phyloP scores from a whole-genome alignment of 2,113 vertebrate genomes.

The Xiphophorus hellerii region DNA sequence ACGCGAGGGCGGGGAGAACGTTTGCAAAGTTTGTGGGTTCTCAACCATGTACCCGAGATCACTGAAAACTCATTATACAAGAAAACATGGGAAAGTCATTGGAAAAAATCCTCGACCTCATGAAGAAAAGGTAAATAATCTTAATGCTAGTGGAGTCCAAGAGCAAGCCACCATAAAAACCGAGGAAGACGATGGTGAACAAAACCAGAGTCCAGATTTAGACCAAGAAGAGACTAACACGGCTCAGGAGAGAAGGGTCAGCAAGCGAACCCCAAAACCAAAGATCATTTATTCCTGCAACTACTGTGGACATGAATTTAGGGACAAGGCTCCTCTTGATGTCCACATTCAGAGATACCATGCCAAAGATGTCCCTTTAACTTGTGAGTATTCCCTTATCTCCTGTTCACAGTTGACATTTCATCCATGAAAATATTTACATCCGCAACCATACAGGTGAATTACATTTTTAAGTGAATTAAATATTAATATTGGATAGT shows the following conservation, averaged over 20 bases:
- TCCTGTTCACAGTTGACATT: not conserved
- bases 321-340: constrained; percentile 75
- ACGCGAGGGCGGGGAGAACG: constrained; percentile 25
- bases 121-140: constrained; percentile 21
- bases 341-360: constrained; percentile 77
- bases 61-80: constrained; percentile 79
- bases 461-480: not conserved
- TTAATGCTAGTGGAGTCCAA: constrained; percentile 38
- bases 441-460: not conserved
- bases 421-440: not conserved
- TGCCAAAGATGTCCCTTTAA: constrained; percentile 65
- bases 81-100: constrained; percentile 60
- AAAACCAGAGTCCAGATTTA: constrained; percentile 17
- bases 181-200: constrained; percentile 24
- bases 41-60: constrained; percentile 76
- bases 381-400: constrained; percentile 60
- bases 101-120: constrained; percentile 15
- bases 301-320: constrained; percentile 79
- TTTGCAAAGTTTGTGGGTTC: constrained; percentile 71
- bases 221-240: constrained; percentile 24
- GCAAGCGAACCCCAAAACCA: constrained; percentile 74
- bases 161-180: constrained; percentile 43
- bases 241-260: constrained; percentile 58
- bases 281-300: constrained; percentile 72
- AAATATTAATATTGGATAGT: not conserved